phyloP scores from a whole-genome alignment of 2,113 vertebrate genomes.

The Cricetomys ansorgei region DNA sequence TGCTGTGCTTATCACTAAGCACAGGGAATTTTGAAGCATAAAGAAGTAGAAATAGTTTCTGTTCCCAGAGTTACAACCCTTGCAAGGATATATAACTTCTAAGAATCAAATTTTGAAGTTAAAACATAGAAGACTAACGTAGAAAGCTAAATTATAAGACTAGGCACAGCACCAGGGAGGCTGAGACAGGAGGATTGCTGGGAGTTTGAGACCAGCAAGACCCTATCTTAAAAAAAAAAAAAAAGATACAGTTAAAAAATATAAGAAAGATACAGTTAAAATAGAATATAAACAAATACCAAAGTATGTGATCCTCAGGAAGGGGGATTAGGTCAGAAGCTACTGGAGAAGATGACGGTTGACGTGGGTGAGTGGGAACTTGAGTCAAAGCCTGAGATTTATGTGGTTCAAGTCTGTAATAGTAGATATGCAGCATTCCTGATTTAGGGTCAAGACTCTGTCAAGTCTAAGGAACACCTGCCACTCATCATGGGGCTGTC shows the following conservation, averaged over 20 bases:
- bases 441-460: not conserved
- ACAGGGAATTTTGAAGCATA: not conserved
- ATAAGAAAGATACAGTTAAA: not conserved
- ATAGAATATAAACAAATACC: not conserved
- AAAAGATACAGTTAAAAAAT: constrained; percentile 39
- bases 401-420: not conserved
- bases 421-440: not conserved
- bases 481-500: not conserved
- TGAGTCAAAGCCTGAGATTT: not conserved
- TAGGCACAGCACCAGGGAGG: not conserved
- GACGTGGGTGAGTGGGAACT: not conserved
- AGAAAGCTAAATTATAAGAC: not conserved
- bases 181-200: not conserved
- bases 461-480: not conserved
- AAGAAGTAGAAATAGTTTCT: not conserved
- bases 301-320: not conserved
- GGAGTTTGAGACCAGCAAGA: not conserved
- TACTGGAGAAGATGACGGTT: not conserved
- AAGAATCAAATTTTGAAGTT: not conserved
- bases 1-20: not conserved
- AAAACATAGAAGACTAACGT: not conserved
- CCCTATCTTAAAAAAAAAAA: not conserved
- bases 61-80: not conserved
- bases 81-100: constrained; percentile 6
- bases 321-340: not conserved